Conservation (phyloP, 2,797 vertebrate genomes). For the Triplophysa yarkandensis region DNA sequence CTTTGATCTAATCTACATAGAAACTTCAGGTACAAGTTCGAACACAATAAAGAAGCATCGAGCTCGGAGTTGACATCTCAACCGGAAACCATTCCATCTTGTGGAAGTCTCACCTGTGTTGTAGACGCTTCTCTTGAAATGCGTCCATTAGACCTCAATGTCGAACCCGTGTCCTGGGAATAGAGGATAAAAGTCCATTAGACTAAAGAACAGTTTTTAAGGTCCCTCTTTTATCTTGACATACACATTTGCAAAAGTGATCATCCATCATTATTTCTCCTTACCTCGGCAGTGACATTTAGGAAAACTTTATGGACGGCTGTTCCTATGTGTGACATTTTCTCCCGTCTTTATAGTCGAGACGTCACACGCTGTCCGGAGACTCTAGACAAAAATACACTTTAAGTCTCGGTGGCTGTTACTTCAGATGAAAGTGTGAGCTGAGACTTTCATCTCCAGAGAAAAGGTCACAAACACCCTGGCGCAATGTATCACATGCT, state of each 20-base stretch:
- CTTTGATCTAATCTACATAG: background rate
- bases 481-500: slow-evolving; percentile 40
- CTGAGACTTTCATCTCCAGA: slow-evolving; percentile 64
- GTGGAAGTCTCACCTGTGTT: too few species aligned
- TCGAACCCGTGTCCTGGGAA: too few species aligned
- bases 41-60: too few species aligned
- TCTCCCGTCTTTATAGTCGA: slow-evolving; percentile 68
- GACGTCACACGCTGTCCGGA: slow-evolving; percentile 57
- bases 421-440: slow-evolving; percentile 70
- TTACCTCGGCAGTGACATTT: slow-evolving; percentile 70
- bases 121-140: too few species aligned
- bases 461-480: slow-evolving; percentile 76
- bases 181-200: too few species aligned
- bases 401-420: slow-evolving; percentile 64
- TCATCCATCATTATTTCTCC: slow-evolving; percentile 46
- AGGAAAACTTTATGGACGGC: slow-evolving; percentile 72
- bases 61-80: too few species aligned
- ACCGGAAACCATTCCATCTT: too few species aligned
- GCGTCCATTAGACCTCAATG: too few species aligned
- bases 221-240: background rate
- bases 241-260: slow-evolving; percentile 45
- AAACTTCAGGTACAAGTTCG: background rate
- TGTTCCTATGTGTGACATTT: slow-evolving; percentile 71
- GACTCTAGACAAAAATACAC: slow-evolving; percentile 45
- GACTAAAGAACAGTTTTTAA: too few species aligned